A percentile compares a stretch with the other conserved stretches of the same genome.
Conservation (phyloP, 2,113 vertebrate species). For the Oncorhynchus keta region DNA sequence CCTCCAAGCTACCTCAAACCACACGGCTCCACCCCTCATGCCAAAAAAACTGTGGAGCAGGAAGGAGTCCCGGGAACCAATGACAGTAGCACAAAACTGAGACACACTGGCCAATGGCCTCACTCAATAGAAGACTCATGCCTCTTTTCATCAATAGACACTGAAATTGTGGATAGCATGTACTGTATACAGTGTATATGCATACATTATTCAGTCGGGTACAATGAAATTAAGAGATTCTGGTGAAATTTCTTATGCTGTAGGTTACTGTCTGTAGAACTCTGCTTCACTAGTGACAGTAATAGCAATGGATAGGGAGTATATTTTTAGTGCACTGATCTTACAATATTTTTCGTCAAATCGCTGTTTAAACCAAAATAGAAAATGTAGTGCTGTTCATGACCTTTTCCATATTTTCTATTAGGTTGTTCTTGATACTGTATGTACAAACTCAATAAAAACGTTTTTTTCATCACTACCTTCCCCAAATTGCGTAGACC, state of each 20-base stretch:
- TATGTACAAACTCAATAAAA: neutral
- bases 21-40: conserved; percentile 57
- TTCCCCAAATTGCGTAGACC: neutral
- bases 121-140: too few species aligned
- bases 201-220: too few species aligned
- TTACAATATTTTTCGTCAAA: neutral
- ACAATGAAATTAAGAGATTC: too few species aligned
- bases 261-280: neutral
- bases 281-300: neutral
- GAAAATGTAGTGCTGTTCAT: neutral
- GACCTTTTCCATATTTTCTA: neutral
- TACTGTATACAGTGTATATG: too few species aligned
- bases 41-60: conserved; percentile 71
- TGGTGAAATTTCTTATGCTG: too few species aligned
- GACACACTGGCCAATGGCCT: conserved; percentile 18
- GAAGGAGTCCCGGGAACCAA: conserved; percentile 52
- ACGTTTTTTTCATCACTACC: neutral
- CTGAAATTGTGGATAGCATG: too few species aligned
- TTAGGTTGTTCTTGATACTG: neutral
- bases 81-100: conserved; percentile 7
- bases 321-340: neutral
- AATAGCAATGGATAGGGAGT: neutral
- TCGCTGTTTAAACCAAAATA: neutral
- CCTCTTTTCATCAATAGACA: too few species aligned
- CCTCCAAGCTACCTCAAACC: conserved; percentile 39